Evolutionary conservation across 2,888 invertebrate species (phyloP).

Genomic region (Netelia inedita): DNA sequence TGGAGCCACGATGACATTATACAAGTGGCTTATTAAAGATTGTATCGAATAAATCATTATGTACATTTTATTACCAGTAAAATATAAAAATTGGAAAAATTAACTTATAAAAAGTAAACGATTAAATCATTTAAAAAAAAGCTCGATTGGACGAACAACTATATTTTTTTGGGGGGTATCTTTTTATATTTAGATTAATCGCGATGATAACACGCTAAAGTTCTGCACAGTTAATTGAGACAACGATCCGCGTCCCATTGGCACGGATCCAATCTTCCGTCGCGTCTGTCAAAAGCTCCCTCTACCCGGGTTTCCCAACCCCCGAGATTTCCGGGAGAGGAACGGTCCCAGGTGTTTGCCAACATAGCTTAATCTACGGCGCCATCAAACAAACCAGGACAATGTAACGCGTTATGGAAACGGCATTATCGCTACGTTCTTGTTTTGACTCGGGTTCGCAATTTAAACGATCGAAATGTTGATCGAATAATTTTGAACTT

Average conservation of each 20-base stretch:
- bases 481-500: background rate
- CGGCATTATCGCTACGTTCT: constrained; percentile 64
- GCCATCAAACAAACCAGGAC: constrained; percentile 73
- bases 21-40: background rate
- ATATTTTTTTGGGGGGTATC: background rate
- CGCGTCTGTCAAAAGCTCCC: constrained; percentile 49
- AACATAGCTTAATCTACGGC: constrained; percentile 76
- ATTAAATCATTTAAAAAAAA: too few species aligned
- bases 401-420: constrained; percentile 54
- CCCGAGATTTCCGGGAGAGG: constrained; percentile 54
- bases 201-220: constrained; percentile 24
- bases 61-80: background rate
- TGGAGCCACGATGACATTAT: constrained; percentile 1
- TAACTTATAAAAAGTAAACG: background rate
- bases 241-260: constrained; percentile 51
- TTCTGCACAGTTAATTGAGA: constrained; percentile 52
- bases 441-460: constrained; percentile 58
- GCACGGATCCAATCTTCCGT: constrained; percentile 74
- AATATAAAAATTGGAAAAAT: background rate
- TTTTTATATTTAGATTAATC: constrained; percentile 15
- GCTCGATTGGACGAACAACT: too few species aligned
- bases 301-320: background rate
- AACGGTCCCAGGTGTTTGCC: constrained; percentile 77
- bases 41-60: background rate
- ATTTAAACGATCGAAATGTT: constrained; percentile 46